Evolutionary conservation across 2,888 invertebrate genomes (phyloP), one percentile per base, ranked within the genome.

Genomic region (Melanostoma mellinum): DNA sequence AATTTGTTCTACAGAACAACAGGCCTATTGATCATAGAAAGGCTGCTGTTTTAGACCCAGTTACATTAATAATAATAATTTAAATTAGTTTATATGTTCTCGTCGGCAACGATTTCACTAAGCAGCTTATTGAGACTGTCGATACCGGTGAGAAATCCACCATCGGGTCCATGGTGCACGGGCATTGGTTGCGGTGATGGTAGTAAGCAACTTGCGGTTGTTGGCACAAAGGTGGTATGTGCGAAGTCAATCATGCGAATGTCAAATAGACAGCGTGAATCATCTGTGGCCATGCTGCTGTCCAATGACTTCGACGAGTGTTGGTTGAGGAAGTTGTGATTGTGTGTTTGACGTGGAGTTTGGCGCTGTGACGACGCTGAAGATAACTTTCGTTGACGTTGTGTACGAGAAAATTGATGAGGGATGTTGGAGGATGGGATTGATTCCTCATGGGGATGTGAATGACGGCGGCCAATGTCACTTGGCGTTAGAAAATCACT

Each of bases 231-330:
- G 8, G 97, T 96, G 6, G 97, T 97, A 91, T 99, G 98, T 81
- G 98, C 98, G 92, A 98, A 99, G 92, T 99, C 98, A 87, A 99
- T 98, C 94, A 98, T 96, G 87, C 98, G 94, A 68, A 98, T 96
- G 90, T 98, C 97, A 8, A 96, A 95, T 55, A 87, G 88, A 93
- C 93, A 88, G 30, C 88, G 88, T 52, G 88, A 86, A 71, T 90
- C 90, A 56, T 90, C 90, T 46, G 89, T 89, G n/a, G n/a, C n/a
- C n/a, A n/a, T n/a, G n/a, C n/a, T n/a, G n/a, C n/a, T n/a, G n/a
- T n/a, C n/a, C n/a, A n/a, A n/a, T n/a, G 48, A 90, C 75, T 89
- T 90, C 36, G 90, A 89, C 35, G 87, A 87, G 68, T 88, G 89
- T 78, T 88, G 79, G 9, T 67, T 86, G 85, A 75, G 77, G 80